Base-by-base conservation (phyloP, 2,113 vertebrate species). In the Misgurnus mizolepis region DNA sequence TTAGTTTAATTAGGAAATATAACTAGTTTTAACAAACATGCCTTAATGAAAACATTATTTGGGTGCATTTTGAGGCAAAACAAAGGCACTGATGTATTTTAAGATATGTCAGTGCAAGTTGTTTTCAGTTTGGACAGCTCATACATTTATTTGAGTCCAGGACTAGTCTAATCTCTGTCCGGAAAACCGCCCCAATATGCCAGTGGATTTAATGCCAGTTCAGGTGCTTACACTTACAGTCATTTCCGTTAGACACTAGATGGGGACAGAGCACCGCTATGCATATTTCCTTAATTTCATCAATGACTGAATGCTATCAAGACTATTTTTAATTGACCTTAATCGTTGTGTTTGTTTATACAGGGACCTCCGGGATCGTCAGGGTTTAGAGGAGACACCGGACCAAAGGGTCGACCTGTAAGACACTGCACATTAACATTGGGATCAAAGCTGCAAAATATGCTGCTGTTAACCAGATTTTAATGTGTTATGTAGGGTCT, bases 331-430 rank as follows among this genome's bases (percentile, higher is more conserved):
- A 14, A 14, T 55, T 40, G 17, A 39, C 11, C n/a, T 74, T 60
- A 47, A 49, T 61, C 14, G 39, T 77, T 83, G 50, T 85, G 83
- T 82, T 83, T 77, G 6, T 17, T 75, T 69, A 22, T 41, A 84
- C 87, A 99, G 98, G 98, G 98, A 55, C 96, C 97, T 81, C 96
- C 98, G 34, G 98, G 98, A 79, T 90, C 95, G 61, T 86, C 96
- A 85, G 98, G 98, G 87, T 89, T 90, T 8, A 93, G 98, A 92
- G 98, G 98, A 89, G 86, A 93, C 18, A 91, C 94, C 55, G 98
- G 98, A 83, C 83, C 93, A 76, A 99, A 99, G 90, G 98, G 98
- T 90, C 94, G 94, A 89, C 95, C 95, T 78, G 97, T 97, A 94
- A 84, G 96, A 62, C 61, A 76, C 45, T 58, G 5, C 69, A 67